Evolutionary conservation across 2,113 vertebrate genomes (phyloP).

Genomic region (Saccopteryx bilineata): DNA sequence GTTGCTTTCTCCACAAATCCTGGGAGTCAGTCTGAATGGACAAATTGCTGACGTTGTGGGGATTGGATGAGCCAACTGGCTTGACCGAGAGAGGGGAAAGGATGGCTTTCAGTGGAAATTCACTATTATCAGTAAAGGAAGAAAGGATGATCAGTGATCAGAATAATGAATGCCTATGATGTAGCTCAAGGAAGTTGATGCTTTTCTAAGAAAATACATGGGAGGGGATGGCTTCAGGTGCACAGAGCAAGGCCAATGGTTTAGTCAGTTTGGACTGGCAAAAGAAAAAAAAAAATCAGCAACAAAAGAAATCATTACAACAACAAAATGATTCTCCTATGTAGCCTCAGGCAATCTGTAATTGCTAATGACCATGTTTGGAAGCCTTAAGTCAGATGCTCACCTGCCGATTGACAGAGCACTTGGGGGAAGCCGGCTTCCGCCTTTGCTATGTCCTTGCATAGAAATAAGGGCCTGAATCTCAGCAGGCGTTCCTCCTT

Average conservation of each 20-base stretch:
- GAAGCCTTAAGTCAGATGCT: background rate
- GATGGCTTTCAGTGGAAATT: background rate
- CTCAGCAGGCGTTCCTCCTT: background rate
- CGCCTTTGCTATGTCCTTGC: background rate
- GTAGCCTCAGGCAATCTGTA: background rate
- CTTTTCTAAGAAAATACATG: background rate
- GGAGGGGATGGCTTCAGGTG: background rate
- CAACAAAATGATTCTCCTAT: background rate
- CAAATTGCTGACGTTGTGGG: background rate
- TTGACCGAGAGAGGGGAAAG: background rate
- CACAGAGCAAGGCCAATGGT: background rate
- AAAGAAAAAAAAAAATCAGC: background rate
- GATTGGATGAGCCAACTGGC: background rate
- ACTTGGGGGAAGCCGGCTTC: background rate
- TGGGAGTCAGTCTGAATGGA: background rate
- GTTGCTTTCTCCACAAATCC: background rate
- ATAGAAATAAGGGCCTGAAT: background rate
- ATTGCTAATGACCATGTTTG: background rate
- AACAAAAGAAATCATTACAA: background rate
- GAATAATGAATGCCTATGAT: background rate
- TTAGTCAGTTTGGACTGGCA: background rate
- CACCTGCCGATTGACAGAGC: constrained; percentile 42
- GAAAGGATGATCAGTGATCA: background rate
- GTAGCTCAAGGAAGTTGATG: background rate
- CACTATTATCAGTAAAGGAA: background rate